Evolutionary conservation across 2,797 vertebrate species (phyloP), one percentile per base, ranked within the genome.

Genomic region (Hyperoplus immaculatus): DNA sequence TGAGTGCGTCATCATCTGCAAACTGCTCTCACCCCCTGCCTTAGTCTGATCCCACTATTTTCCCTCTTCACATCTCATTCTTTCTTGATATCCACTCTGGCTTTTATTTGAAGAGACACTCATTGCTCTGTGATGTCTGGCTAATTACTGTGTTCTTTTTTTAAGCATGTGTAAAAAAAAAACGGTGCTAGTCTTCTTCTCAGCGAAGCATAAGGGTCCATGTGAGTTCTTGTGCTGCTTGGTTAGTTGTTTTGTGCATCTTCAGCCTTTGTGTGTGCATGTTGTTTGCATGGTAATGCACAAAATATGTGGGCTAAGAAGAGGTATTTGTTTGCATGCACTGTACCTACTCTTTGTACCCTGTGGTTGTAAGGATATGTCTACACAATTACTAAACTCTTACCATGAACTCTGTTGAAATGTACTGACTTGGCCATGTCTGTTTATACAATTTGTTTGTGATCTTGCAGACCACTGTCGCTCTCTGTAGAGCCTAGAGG

Each of bases 1-100:
- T 83, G 79, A 88, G 80, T 76, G 80, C 46, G 62, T 82, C 83
- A 72, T 86, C 85, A 62, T 73, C 65, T 38, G 21, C 71, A 73
- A 67, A 39, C 67, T 29, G 29, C 75, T 75, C 45, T 45, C 14
- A 36, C 65, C 58, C 69, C 18, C 8, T 47, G 39, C 29, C 55
- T 59, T 8, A 43, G 69, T 80, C 58, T 66, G 70, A 81, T 82
- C 75, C 51, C 41, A 6, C 80, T 76, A 61, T 53, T 69, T 57
- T 71, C 45, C 59, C n/a, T 58, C 41, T 65, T 63, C 49, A 45
- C 61, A 46, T 53, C 59, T 77, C 57, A 29, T 47, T 69, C 60
- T 75, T 41, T 65, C 41, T 6, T 39, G 38, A 67, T 69, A 72
- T 69, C 66, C 62, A 14, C 67, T 29, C 64, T 13, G 36, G 58